Evolutionary conservation across 2,113 vertebrate species (phyloP).

Genomic region (Pyxicephalus adspersus): DNA sequence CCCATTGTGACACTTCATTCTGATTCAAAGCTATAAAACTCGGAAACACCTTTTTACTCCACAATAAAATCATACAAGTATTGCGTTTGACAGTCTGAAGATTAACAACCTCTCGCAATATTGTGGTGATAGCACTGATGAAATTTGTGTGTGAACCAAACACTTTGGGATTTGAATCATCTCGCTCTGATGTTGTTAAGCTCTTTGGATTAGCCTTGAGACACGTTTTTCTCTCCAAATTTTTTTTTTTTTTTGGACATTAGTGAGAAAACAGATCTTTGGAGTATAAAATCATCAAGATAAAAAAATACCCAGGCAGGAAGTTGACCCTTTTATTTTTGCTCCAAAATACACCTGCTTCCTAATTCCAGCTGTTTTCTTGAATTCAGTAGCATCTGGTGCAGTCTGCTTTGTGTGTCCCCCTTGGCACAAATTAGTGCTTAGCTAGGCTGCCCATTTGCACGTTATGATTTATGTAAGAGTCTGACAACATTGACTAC

Average conservation of each 20-base stretch:
- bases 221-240: constrained; percentile 25
- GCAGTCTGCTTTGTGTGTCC: constrained; percentile 15
- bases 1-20: too few species aligned
- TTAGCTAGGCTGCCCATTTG: background rate
- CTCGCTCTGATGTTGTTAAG: constrained; percentile 1
- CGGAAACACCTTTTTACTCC: too few species aligned
- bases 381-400: constrained; percentile 42
- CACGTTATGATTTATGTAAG: constrained; percentile 1
- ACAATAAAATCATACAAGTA: background rate
- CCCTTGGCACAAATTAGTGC: background rate
- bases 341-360: constrained; percentile 52
- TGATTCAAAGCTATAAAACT: too few species aligned
- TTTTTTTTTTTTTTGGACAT: constrained; percentile 17
- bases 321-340: constrained; percentile 39
- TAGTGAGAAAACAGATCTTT: constrained; percentile 28
- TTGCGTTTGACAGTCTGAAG: constrained; percentile 3
- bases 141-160: background rate
- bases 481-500: background rate
- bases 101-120: background rate
- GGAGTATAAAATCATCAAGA: constrained; percentile 31
- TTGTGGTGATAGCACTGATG: constrained; percentile 9
- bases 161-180: background rate
- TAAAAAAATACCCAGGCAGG: constrained; percentile 27
- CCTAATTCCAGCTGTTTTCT: constrained; percentile 41
- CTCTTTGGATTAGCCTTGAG: constrained; percentile 1